Conservation (phyloP, 2,797 vertebrate species). For the Ibycter americanus region DNA sequence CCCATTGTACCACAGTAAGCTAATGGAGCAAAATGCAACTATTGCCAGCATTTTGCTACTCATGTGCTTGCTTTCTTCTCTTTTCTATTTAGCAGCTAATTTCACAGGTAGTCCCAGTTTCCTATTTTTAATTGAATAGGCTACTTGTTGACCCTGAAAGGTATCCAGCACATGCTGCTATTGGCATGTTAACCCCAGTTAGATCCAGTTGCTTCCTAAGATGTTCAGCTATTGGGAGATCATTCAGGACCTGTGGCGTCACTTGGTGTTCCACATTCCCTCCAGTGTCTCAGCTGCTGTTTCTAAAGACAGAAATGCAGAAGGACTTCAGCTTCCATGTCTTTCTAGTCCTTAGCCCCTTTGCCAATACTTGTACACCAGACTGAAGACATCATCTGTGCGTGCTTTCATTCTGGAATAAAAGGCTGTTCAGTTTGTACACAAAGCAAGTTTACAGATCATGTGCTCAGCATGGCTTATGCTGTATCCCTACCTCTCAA, state of each 20-base stretch:
- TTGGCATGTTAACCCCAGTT: background rate
- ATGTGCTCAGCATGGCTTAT: background rate
- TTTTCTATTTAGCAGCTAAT: background rate
- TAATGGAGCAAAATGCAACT: background rate
- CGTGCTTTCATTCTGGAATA: background rate
- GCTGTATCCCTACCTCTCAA: background rate
- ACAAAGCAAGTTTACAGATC: background rate
- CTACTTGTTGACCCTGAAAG: background rate
- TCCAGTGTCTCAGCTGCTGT: slow-evolving; percentile 35
- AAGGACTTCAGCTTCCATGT: background rate
- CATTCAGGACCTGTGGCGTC: background rate
- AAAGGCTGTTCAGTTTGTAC: background rate
- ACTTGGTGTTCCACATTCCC: background rate
- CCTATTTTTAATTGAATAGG: background rate
- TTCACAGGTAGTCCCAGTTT: background rate
- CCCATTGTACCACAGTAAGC: background rate
- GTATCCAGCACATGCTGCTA: background rate
- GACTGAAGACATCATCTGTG: background rate
- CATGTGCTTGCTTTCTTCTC: background rate
- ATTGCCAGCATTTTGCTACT: background rate
- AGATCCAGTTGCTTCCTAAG: slow-evolving; percentile 14
- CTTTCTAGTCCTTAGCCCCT: background rate
- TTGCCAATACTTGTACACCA: background rate
- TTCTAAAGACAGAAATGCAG: slow-evolving; percentile 4
- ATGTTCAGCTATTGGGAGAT: background rate